phyloP scores from a whole-genome alignment of 2,113 vertebrate genomes.

The Lycaon pictus region DNA sequence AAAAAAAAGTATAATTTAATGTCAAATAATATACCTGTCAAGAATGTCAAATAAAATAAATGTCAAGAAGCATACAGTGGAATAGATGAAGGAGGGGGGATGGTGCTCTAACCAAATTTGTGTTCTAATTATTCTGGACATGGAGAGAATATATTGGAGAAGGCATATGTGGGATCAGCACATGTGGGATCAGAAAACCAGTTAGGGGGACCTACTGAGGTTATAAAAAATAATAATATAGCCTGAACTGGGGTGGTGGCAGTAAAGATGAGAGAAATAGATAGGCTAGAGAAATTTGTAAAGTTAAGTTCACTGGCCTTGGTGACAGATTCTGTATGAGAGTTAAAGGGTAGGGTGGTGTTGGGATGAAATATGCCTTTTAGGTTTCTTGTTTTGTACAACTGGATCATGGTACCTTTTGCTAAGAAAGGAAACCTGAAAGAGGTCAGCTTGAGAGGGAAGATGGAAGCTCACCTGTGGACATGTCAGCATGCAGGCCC shows the following conservation, averaged over 20 bases:
- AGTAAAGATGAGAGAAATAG: not conserved
- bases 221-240: not conserved
- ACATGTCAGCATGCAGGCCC: not conserved
- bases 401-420: not conserved
- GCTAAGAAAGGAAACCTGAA: not conserved
- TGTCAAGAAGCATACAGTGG: not conserved
- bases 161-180: not conserved
- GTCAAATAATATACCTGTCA: not conserved
- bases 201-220: not conserved
- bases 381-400: not conserved
- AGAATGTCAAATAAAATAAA: slow-evolving; percentile 8
- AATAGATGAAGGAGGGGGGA: not conserved
- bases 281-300: not conserved
- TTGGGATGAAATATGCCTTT: not conserved
- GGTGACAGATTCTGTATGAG: not conserved
- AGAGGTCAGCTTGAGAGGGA: not conserved
- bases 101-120: not conserved
- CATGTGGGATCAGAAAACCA: not conserved
- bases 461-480: not conserved
- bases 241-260: not conserved
- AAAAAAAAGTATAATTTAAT: not conserved
- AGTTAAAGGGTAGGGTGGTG: not conserved
- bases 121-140: not conserved
- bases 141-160: not conserved
- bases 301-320: not conserved